phyloP scores from a whole-genome alignment of 64 coral and sea anemone species.

The Stichodactyla helianthus region DNA sequence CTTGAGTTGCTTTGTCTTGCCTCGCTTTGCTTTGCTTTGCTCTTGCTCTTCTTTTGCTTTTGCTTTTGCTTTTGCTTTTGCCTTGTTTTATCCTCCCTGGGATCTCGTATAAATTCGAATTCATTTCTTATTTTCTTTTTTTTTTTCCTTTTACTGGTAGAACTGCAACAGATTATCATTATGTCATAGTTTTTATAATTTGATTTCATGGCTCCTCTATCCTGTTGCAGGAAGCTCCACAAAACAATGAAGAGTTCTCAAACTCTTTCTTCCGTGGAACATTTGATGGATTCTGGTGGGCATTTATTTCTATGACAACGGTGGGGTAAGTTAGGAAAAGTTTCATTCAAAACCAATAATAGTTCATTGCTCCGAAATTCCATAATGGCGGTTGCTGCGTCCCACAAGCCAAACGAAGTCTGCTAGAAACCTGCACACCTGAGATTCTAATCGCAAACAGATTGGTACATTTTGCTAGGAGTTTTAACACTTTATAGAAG shows the following conservation, averaged over 20 bases:
- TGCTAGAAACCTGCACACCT: no score
- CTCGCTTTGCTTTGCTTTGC: no score
- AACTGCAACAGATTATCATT: not conserved
- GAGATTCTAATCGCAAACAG: no score
- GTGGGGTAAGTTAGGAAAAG: not conserved
- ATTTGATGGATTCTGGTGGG: slow-evolving; percentile 26
- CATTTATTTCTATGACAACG: slow-evolving; percentile 22
- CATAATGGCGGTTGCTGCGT: not conserved
- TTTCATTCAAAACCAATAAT: not conserved
- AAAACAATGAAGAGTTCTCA: not conserved
- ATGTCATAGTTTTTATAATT: not conserved
- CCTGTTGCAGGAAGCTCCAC: not conserved
- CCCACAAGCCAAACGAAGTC: no score
- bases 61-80: no score
- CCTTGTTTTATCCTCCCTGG: no score
- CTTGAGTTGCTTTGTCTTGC: not conserved
- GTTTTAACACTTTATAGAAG: no score
- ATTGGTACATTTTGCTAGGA: no score
- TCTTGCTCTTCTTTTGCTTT: no score
- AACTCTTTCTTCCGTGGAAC: slow-evolving; percentile 8
- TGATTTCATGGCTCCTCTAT: not conserved
- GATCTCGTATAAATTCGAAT: not conserved
- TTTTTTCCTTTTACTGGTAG: not conserved
- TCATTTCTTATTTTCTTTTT: not conserved
- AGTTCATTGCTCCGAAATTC: not conserved